Evolutionary conservation across 2,888 invertebrate genomes (phyloP), one percentile per base, ranked within the genome.

Genomic region (Eupithecia subumbrata): DNA sequence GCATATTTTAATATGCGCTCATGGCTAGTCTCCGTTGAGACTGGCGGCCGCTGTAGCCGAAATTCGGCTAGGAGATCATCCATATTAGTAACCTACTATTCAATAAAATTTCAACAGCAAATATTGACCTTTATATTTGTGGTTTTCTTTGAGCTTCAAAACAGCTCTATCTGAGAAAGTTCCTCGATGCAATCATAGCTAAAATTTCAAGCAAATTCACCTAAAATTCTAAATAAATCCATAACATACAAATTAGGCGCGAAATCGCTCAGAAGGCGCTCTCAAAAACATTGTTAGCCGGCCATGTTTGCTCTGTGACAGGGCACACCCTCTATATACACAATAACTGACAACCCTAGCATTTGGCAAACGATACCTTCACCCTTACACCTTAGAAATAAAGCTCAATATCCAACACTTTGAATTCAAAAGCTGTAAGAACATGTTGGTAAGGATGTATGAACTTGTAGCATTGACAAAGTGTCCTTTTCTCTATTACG

Each of bases 271-370:
- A 92, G 93, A 90, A 91, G 90, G 85, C 64, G 87, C 88, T 90
- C 91, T 91, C 92, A 93, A 80, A 93, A 94, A 94, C 92, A 91
- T 93, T 91, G 93, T 94, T 93, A 93, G 90, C 86, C 89, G 89
- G 94, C 94, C 94, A 94, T 94, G 88, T 94, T 94, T 94, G 93
- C 90, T 91, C 91, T 88, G 91, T 90, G 92, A 93, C 94, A 92
- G 92, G 93, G 92, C 90, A 92, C 92, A 91, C 93, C 93, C 93
- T 93, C 92, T 93, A 93, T 94, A 89, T 93, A 94, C 91, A 93
- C 91, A 92, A 88, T 87, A 86, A 88, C 91, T 43, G 68, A 68
- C 68, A 68, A 68, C 68, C 68, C 43, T 68, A 43, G 2, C 25
- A 43, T 5, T 22, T 68, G 16, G 22, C 25, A 45, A 40, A 45